Conservation (phyloP, 1,140 invertebrate genomes). For the Neoseiulus cucumeris region DNA sequence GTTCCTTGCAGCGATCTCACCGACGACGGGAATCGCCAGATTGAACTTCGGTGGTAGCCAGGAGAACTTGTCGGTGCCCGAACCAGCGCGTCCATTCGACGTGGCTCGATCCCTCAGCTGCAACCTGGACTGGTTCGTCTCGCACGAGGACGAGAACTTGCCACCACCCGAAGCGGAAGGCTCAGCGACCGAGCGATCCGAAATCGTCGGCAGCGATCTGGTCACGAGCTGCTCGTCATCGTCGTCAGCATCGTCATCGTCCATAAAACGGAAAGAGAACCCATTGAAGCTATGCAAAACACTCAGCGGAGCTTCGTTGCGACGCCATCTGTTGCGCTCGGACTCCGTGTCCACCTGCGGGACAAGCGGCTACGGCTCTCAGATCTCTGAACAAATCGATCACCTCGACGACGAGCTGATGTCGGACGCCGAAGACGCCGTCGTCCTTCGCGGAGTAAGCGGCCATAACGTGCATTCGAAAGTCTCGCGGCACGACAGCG, state of each 20-base stretch:
- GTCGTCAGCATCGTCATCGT: neutral
- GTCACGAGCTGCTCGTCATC: neutral
- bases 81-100: neutral
- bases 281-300: neutral
- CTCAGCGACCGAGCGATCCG: neutral
- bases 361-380: constrained; percentile 9
- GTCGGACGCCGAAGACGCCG: neutral
- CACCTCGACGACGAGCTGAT: neutral
- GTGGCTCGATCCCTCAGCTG: neutral
- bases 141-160: constrained; percentile 9
- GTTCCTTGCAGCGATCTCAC: neutral
- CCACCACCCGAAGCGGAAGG: neutral
- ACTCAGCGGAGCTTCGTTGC: neutral
- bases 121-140: neutral
- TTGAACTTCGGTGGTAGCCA: constrained; percentile 8
- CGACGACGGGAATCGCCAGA: constrained; percentile 3
- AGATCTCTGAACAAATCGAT: neutral
- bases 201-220: neutral
- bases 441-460: neutral
- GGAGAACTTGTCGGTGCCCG: neutral
- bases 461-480: neutral
- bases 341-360: constrained; percentile 2
- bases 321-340: neutral
- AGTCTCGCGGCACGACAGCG: constrained; percentile 6
- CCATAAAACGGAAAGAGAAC: neutral